Evolutionary conservation across 2,113 vertebrate species (phyloP), one percentile per base, ranked within the genome.

Genomic region (Upupa epops): DNA sequence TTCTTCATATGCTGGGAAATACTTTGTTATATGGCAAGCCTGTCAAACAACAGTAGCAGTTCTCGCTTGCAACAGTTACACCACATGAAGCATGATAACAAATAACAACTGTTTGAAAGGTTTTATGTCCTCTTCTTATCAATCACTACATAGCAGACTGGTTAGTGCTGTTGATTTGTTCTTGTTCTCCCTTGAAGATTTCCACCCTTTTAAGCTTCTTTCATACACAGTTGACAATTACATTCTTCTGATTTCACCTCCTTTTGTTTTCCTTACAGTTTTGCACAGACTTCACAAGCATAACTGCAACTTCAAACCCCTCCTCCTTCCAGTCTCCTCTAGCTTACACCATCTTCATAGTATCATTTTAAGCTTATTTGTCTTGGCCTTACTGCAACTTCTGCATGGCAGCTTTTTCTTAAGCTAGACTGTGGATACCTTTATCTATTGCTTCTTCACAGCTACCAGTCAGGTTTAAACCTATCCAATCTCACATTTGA

Each of bases 111-210:
- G 37, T 74, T 86, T 36, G 14, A 54, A 73, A 28, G 32, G 9
- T 37, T 93, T 87, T 80, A 69, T 76, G 65, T 89, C 82, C 75
- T 89, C 29, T 77, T 91, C 84, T 59, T 81, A 77, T 86, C 93
- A 89, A 69, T 90, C 55, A 20, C 70, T 26, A 13, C 78, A 79
- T 84, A 69, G 31, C 87, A 94, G 66, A 78, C 72, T 45, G 55
- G 32, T 84, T 73, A 87, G 45, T 0, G 0, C 54, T 85, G 36
- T 71, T 71, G 85, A 55, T 71, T 78, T 60, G 29, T 59, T 86
- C 89, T 79, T 86, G 61, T 89, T 86, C 84, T 69, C 51, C 36
- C 75, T 60, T 26, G 15, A 64, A 32, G 46, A 59, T 60, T 95
- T 81, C 63, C 40, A 48, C 24, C 49, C 56, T 60, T 61, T 49